Conservation (phyloP, 2,113 vertebrate genomes). For the Notiomystis cincta region DNA sequence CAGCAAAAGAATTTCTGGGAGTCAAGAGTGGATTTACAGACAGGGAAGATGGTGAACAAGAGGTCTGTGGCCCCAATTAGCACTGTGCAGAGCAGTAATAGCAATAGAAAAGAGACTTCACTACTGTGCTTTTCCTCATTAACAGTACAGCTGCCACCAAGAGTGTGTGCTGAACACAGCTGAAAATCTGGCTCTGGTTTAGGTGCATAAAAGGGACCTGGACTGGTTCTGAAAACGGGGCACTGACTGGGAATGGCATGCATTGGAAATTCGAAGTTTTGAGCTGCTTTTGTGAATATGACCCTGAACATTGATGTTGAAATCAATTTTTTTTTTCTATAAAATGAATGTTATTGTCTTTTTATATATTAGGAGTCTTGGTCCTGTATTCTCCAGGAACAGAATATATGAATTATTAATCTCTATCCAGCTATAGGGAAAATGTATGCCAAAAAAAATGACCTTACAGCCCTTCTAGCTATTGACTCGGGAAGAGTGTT, state of each 20-base stretch:
- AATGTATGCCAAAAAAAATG: neutral
- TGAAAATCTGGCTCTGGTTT: neutral
- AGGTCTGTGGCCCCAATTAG: constrained; percentile 58
- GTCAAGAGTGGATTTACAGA: constrained; percentile 50
- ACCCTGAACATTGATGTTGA: neutral
- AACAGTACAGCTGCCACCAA: constrained; percentile 18
- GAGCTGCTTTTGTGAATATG: neutral
- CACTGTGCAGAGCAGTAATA: constrained; percentile 3
- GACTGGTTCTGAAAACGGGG: neutral
- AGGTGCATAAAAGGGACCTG: neutral
- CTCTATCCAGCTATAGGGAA: neutral
- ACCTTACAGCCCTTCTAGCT: neutral
- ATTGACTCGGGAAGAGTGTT: neutral
- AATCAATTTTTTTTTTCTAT: neutral
- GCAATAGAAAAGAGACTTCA: neutral
- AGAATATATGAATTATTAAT: neutral
- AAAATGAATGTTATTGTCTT: neutral
- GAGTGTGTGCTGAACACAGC: neutral
- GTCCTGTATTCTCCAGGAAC: neutral
- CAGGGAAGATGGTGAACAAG: constrained; percentile 37
- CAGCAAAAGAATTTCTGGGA: constrained; percentile 48
- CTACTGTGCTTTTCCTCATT: constrained; percentile 17
- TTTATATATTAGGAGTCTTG: neutral
- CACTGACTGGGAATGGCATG: neutral
- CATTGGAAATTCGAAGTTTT: neutral